These are phyloP conservation scores for Argyresthia goedartella DNA, from an alignment of 2,888 invertebrate species.

Conservation along the genomic window DNA sequence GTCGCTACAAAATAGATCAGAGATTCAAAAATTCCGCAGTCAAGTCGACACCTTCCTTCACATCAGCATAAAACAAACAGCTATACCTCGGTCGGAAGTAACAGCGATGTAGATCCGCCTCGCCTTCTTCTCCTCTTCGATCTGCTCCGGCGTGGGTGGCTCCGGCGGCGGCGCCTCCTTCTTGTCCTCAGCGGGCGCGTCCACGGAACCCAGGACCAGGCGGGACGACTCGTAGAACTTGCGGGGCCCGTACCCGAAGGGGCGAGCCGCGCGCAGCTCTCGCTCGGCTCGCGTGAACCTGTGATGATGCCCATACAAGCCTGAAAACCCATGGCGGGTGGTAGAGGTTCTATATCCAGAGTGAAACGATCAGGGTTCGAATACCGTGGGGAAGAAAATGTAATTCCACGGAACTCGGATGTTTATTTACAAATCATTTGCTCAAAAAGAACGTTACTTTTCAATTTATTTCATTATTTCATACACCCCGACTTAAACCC, in stretches of 20 bases:
- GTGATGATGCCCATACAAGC: not conserved
- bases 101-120: conserved; percentile 74
- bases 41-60: too few relatives aligned
- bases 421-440: too few relatives aligned
- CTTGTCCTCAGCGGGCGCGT: conserved; percentile 17
- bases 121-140: conserved; percentile 25
- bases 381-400: too few relatives aligned
- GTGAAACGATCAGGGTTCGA: too few relatives aligned
- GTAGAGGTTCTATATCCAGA: too few relatives aligned
- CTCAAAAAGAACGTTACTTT: too few relatives aligned
- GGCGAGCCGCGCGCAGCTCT: conserved; percentile 77
- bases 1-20: too few relatives aligned
- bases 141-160: conserved; percentile 48
- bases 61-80: too few relatives aligned
- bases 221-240: conserved; percentile 73
- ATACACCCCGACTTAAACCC: too few relatives aligned
- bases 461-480: too few relatives aligned
- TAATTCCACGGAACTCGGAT: too few relatives aligned
- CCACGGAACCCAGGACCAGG: conserved; percentile 29
- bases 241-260: conserved; percentile 78
- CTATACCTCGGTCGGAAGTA: conserved; percentile 78
- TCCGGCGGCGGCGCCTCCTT: conserved; percentile 45
- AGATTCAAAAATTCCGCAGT: too few relatives aligned
- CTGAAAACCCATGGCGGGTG: not conserved
- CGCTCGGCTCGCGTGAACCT: conserved; percentile 82